Percentiles rank a stretch among this genome's conserved stretches.
Conservation (phyloP, 2,888 invertebrate genomes). For the Sycophila texana region DNA sequence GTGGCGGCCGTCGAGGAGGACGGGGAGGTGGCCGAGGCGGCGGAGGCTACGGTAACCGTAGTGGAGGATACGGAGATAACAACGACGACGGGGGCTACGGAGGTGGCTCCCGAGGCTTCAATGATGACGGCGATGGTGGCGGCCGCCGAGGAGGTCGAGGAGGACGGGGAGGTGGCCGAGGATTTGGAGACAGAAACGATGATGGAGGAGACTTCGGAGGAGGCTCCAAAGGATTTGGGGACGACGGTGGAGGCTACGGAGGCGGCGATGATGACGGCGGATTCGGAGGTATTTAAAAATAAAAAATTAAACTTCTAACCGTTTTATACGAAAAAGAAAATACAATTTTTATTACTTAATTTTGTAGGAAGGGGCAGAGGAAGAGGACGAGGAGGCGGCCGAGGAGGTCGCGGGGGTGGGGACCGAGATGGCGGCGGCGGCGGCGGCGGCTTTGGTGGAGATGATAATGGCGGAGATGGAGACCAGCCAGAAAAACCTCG, state of each 20-base stretch:
- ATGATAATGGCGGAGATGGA: conserved; percentile 59
- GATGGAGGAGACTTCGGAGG: conserved; percentile 58
- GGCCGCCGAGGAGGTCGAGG: conserved; percentile 44
- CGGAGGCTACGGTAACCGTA: conserved; percentile 28
- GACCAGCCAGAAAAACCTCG: conserved; percentile 72
- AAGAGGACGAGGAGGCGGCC: conserved; percentile 41
- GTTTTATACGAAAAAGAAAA: neutral
- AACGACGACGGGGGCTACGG: conserved; percentile 37
- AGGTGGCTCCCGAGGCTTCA: conserved; percentile 43
- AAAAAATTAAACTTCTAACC: neutral
- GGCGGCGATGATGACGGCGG: conserved; percentile 46
- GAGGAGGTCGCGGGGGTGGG: conserved; percentile 56
- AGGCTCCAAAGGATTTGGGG: conserved; percentile 46
- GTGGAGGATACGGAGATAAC: conserved; percentile 36
- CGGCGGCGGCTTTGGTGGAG: conserved; percentile 54
- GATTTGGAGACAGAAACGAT: neutral
- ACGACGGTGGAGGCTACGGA: conserved; percentile 58
- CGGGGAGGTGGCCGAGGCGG: conserved; percentile 53
- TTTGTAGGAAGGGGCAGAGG: conserved; percentile 43
- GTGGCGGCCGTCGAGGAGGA: conserved; percentile 52
- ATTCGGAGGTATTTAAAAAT: conserved; percentile 29
- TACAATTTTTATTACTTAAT: neutral
- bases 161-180: conserved; percentile 22
- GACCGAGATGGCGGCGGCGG: conserved; percentile 55
- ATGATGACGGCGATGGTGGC: conserved; percentile 35